phyloP scores from a whole-genome alignment of 1,140 invertebrate genomes.

The Camponotus floridanus region DNA sequence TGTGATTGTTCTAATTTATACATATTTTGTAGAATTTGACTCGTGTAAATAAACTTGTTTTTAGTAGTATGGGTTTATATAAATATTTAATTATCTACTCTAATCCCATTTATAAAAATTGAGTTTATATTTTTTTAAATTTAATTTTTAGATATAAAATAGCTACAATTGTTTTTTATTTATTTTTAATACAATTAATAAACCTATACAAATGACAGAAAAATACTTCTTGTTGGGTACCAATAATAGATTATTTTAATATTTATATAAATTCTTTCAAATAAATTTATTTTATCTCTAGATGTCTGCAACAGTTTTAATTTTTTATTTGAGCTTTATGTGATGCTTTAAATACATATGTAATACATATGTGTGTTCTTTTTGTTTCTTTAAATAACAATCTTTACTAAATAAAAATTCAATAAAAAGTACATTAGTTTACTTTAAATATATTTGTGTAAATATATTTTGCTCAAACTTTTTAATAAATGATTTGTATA shows the following conservation, averaged over 20 bases:
- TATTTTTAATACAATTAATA: constrained; percentile 19
- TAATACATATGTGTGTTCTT: neutral
- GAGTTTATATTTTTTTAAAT: constrained; percentile 9
- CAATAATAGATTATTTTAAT: neutral
- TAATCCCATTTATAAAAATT: constrained; percentile 32
- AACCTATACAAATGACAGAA: neutral
- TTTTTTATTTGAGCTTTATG: neutral
- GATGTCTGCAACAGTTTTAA: neutral
- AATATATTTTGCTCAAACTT: neutral
- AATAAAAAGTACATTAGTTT: neutral
- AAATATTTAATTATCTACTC: constrained; percentile 56
- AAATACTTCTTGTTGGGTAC: neutral
- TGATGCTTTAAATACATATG: neutral
- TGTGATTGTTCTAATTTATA: constrained; percentile 61
- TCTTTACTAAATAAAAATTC: neutral
- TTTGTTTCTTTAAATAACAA: neutral
- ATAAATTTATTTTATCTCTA: neutral
- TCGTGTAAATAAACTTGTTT: constrained; percentile 68
- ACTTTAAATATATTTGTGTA: neutral
- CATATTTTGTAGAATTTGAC: constrained; percentile 56
- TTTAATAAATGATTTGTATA: too few species aligned
- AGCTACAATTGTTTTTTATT: neutral
- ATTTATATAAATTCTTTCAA: constrained; percentile 1
- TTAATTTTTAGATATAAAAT: constrained; percentile 1
- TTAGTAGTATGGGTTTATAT: constrained; percentile 40